Evolutionary conservation across 2,797 vertebrate genomes (phyloP).

Genomic region (Sebastes diploproa): DNA sequence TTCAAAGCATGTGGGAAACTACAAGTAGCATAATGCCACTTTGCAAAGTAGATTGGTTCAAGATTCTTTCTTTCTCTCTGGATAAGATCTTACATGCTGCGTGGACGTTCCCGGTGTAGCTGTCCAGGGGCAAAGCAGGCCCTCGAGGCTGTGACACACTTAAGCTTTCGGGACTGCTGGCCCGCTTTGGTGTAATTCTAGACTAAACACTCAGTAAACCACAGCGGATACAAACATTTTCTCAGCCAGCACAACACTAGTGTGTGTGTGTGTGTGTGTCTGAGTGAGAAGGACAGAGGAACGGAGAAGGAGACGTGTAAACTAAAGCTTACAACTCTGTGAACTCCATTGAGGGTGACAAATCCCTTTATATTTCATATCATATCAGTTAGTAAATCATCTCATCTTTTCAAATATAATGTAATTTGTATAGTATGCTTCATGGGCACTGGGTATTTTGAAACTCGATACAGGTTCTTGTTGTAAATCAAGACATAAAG

Average conservation of each 20-base stretch:
- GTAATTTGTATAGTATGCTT: not conserved
- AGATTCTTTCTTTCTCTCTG: not conserved
- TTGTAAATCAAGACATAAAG: not conserved
- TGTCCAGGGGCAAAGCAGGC: constrained; percentile 4
- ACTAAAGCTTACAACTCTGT: not conserved
- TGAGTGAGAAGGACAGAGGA: not conserved
- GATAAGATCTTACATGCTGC: not conserved
- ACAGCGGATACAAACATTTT: constrained; percentile 52
- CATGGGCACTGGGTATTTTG: not conserved
- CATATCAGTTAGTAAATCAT: not conserved
- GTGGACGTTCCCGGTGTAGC: not conserved
- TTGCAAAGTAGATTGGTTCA: constrained; percentile 1
- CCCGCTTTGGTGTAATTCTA: constrained; percentile 51
- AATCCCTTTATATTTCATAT: not conserved
- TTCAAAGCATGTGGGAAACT: not conserved
- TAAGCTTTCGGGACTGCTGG: constrained; percentile 30
- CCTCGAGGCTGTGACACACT: constrained; percentile 45
- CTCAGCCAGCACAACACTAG: constrained; percentile 15
- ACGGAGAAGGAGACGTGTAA: not conserved
- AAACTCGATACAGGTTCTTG: not conserved
- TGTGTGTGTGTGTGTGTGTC: not conserved
- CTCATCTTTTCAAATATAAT: not conserved
- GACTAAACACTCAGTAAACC: constrained; percentile 61
- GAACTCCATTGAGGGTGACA: not conserved
- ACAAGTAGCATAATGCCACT: not conserved